Evolutionary conservation across 2,888 invertebrate species (phyloP).

Genomic region (Agrotis exclamationis): DNA sequence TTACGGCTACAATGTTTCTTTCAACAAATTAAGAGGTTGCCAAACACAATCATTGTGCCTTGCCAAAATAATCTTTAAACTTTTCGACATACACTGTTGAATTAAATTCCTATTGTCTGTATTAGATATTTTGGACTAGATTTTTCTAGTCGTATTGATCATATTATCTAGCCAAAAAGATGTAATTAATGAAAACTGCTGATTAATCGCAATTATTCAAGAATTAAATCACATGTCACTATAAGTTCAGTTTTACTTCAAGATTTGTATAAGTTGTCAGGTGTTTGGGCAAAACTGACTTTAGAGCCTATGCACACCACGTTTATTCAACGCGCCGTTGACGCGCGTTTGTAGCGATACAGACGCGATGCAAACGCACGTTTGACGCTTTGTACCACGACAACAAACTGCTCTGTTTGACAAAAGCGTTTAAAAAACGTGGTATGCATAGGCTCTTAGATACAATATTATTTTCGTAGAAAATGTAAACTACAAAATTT

Average conservation of each 20-base stretch:
- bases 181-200: not conserved
- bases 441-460: too few relatives aligned
- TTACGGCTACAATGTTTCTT: conserved; percentile 43
- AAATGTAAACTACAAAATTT: too few relatives aligned
- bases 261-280: not conserved
- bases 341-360: too few relatives aligned
- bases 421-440: too few relatives aligned
- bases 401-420: too few relatives aligned
- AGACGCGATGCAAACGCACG: too few relatives aligned
- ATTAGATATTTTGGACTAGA: not conserved
- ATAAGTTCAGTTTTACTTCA: not conserved
- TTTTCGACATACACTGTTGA: conserved; percentile 21
- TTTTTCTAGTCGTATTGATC: not conserved
- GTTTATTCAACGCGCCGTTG: too few relatives aligned
- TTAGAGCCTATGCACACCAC: too few relatives aligned
- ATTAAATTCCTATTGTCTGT: conserved; percentile 30
- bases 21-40: conserved; percentile 54
- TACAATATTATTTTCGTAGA: too few relatives aligned
- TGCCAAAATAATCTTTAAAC: conserved; percentile 58
- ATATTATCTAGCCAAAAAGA: not conserved
- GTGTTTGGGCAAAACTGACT: too few relatives aligned
- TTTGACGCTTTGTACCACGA: too few relatives aligned
- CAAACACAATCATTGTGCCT: conserved; percentile 40
- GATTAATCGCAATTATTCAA: not conserved
- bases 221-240: not conserved